Evolutionary conservation across 2,113 vertebrate species (phyloP).

Genomic region (Peucedramus taeniatus): DNA sequence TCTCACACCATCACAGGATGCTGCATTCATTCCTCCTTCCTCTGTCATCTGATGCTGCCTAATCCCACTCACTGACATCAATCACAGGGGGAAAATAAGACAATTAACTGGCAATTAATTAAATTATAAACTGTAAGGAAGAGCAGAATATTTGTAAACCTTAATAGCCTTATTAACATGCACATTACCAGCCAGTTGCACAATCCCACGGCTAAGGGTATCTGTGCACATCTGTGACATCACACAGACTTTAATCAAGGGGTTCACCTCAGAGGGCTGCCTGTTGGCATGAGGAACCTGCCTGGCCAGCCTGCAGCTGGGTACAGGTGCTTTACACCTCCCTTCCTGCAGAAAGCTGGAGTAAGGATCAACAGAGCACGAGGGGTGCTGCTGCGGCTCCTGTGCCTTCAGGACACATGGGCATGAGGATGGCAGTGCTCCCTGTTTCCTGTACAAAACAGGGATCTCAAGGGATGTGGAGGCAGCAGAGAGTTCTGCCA

Average conservation of each 20-base stretch:
- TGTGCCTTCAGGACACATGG: too few relatives aligned
- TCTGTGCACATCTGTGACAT: not conserved
- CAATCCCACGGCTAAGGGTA: not conserved
- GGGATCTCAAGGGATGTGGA: not conserved
- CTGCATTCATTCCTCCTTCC: conserved; percentile 18
- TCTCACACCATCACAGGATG: conserved; percentile 4
- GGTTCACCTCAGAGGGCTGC: not conserved
- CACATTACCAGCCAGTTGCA: conserved; percentile 14
- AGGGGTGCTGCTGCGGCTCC: not conserved
- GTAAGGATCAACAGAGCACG: accelerated
- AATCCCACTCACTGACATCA: conserved; percentile 62
- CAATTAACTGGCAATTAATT: conserved; percentile 67
- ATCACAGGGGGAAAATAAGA: conserved; percentile 61
- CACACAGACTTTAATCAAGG: not conserved
- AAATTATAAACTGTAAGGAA: conserved; percentile 56
- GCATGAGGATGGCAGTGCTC: accelerated
- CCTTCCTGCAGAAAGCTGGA: not conserved
- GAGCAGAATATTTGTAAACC: conserved; percentile 39
- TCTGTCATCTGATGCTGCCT: conserved; percentile 53
- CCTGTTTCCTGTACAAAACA: not conserved
- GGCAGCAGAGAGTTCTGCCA: not conserved
- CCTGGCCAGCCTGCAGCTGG: not conserved
- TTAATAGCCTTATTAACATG: conserved; percentile 36
- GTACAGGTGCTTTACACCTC: not conserved
- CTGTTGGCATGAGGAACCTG: not conserved